Conservation (phyloP, 2,888 invertebrate species). For the Disparrhopalites patrizii region DNA sequence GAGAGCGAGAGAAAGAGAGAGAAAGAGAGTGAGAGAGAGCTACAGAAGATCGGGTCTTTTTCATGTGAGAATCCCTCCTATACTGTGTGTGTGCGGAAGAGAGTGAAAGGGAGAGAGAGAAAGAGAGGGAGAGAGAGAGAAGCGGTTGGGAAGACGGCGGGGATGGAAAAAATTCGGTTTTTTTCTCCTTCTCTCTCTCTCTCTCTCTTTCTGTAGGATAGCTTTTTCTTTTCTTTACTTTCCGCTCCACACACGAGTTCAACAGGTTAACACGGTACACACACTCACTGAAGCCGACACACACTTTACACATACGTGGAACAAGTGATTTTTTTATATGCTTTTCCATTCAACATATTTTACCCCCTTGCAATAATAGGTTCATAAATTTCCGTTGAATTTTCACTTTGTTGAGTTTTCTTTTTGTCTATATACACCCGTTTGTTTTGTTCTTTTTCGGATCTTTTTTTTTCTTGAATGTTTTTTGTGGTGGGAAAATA, state of each 20-base stretch:
- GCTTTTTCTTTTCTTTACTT: slow-evolving; percentile 43
- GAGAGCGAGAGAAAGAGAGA: neutral
- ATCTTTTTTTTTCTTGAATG: no score
- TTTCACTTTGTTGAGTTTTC: neutral
- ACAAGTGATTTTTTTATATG: slow-evolving; percentile 20
- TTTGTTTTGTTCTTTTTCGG: no score
- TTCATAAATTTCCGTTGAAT: neutral
- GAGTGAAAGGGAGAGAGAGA: slow-evolving; percentile 7
- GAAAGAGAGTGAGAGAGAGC: neutral
- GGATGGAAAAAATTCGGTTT: slow-evolving; percentile 33
- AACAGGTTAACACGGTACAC: slow-evolving; percentile 45
- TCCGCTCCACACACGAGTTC: slow-evolving; percentile 44
- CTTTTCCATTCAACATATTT: neutral
- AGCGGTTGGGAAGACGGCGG: slow-evolving; percentile 22
- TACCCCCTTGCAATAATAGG: neutral
- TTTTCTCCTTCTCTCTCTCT: slow-evolving; percentile 29
- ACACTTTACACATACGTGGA: slow-evolving; percentile 26
- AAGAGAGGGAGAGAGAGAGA: slow-evolving; percentile 26
- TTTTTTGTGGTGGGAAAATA: neutral
- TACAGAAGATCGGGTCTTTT: no score
- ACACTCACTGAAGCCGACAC: slow-evolving; percentile 27
- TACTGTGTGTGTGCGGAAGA: neutral
- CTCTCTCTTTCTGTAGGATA: slow-evolving; percentile 24
- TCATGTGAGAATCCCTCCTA: no score
- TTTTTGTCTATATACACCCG: no score